Conservation (phyloP, 1,140 invertebrate species). For the Cotesia chilonis region DNA sequence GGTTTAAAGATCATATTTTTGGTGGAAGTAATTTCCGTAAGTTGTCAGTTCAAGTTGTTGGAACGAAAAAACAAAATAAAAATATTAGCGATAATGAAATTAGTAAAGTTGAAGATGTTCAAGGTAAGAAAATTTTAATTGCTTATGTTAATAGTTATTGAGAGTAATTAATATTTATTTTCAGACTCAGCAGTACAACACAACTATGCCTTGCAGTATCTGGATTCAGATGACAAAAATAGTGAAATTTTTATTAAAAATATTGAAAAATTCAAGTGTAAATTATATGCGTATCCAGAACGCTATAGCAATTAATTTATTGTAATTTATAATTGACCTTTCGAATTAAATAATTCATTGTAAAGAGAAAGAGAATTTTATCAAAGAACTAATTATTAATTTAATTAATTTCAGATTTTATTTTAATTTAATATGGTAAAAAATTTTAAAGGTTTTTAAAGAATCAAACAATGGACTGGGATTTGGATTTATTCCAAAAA, state of each 20-base stretch:
- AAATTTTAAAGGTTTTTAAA: no score
- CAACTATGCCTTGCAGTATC: slow-evolving; percentile 44
- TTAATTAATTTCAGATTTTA: no score
- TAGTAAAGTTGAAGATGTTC: slow-evolving; percentile 11
- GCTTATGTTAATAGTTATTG: not conserved
- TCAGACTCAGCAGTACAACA: slow-evolving; percentile 31
- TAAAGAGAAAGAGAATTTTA: not conserved
- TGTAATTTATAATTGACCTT: no score
- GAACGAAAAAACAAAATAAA: slow-evolving; percentile 37
- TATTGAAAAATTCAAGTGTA: slow-evolving; percentile 48
- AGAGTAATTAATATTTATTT: slow-evolving; percentile 12
- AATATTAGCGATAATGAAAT: slow-evolving; percentile 6
- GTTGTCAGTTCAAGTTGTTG: slow-evolving; percentile 71
- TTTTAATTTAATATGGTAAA: no score
- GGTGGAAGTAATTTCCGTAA: slow-evolving; percentile 72
- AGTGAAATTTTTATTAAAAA: slow-evolving; percentile 41
- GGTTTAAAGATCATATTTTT: slow-evolving; percentile 68
- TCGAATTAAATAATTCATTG: not conserved
- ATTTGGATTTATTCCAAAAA: no score
- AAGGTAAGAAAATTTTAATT: not conserved
- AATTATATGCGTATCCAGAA: slow-evolving; percentile 54
- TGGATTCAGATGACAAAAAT: slow-evolving; percentile 39
- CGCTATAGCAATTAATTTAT: not conserved
- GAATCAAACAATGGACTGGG: no score
- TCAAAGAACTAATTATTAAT: no score